Percentiles rank a stretch among this genome's conserved stretches.
Conservation (phyloP, 2,797 vertebrate genomes). For the Macroramphosus scolopax region DNA sequence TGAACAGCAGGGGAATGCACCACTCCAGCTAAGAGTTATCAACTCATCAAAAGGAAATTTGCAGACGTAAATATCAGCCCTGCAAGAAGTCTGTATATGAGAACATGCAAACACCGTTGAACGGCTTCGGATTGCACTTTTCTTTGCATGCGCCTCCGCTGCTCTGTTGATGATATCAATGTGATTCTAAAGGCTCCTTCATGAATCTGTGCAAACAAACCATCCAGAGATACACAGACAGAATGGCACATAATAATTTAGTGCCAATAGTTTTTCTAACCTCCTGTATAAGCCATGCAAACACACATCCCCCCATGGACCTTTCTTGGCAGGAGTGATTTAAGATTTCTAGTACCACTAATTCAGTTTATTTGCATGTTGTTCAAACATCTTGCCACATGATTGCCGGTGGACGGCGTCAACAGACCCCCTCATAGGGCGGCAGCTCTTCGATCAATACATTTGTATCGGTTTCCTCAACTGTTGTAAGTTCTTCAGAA, state of each 20-base stretch:
- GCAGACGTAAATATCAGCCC: slow-evolving; percentile 18
- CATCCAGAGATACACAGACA: slow-evolving; percentile 19
- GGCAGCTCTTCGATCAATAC: too few species aligned
- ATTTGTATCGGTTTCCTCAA: too few species aligned
- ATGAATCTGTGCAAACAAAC: slow-evolving; percentile 39
- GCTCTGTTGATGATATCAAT: slow-evolving; percentile 23
- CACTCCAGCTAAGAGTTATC: slow-evolving; percentile 25
- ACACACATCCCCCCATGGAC: slow-evolving; percentile 18
- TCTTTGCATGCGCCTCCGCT: slow-evolving; percentile 14
- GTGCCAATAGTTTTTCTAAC: slow-evolving; percentile 2
- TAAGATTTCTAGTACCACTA: slow-evolving; percentile 32
- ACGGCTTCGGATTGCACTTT: slow-evolving; percentile 4
- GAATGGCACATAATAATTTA: slow-evolving; percentile 31
- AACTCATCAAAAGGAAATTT: slow-evolving; percentile 7
- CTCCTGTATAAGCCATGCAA: slow-evolving; percentile 51
- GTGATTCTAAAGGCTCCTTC: slow-evolving; percentile 15
- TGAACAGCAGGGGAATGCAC: slow-evolving; percentile 22
- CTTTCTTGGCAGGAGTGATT: slow-evolving; percentile 37
- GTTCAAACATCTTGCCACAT: slow-evolving; percentile 44
- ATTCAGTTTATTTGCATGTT: slow-evolving; percentile 28
- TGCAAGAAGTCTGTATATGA: slow-evolving; percentile 14
- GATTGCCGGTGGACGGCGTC: too few species aligned
- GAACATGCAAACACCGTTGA: slow-evolving; percentile 10
- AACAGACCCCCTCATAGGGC: slow-evolving; percentile 18
- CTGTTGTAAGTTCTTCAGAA: too few species aligned